Evolutionary conservation across 1,140 invertebrate genomes (phyloP).

Genomic region (Drosophila ironensis): DNA sequence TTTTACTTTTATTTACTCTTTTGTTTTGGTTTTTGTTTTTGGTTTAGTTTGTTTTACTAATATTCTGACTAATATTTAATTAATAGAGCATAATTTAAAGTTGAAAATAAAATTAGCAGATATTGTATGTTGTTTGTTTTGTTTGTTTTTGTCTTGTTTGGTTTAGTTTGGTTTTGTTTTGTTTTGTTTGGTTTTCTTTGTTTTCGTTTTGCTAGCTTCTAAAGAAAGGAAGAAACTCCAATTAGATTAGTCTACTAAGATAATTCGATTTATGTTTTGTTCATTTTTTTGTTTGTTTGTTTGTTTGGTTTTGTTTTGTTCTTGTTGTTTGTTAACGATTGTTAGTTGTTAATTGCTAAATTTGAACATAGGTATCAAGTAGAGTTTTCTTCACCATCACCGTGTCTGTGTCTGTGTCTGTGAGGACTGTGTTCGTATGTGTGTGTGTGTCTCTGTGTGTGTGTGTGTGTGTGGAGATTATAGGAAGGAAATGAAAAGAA

Average conservation of each 20-base stretch:
- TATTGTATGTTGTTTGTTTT: conserved; percentile 69
- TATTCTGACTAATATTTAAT: conserved; percentile 71
- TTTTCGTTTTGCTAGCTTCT: conserved; percentile 64
- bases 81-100: conserved; percentile 75
- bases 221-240: conserved; percentile 80
- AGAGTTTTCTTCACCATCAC: conserved; percentile 48
- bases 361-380: conserved; percentile 79
- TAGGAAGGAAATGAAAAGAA: conserved; percentile 56
- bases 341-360: conserved; percentile 76
- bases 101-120: conserved; percentile 74
- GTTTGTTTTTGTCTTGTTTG: conserved; percentile 45
- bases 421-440: conserved; percentile 8
- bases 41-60: conserved; percentile 58
- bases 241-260: conserved; percentile 79
- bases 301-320: conserved; percentile 19
- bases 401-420: conserved; percentile 30
- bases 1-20: conserved; percentile 7
- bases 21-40: conserved; percentile 15
- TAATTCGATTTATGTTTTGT: conserved; percentile 57
- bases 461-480: conserved; percentile 48
- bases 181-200: conserved; percentile 32
- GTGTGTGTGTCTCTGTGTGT: conserved; percentile 33
- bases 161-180: conserved; percentile 34
- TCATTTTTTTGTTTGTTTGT: conserved; percentile 22
- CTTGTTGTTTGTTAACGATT: conserved; percentile 58